Base-by-base conservation (phyloP, 1,140 invertebrate species). In the Oreohelix idahoensis region DNA sequence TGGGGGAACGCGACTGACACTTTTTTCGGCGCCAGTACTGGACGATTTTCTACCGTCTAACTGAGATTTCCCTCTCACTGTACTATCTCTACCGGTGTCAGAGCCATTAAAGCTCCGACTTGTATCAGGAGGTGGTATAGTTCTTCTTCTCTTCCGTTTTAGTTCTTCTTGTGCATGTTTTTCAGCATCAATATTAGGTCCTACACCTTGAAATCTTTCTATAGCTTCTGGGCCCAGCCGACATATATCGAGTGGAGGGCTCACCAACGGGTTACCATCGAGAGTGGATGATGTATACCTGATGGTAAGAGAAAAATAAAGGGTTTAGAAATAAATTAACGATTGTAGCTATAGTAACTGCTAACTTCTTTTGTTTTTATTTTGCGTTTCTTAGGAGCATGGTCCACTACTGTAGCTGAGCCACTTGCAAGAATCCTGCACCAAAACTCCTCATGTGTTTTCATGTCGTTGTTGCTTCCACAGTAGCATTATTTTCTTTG, bases 171-270 rank as follows among this genome's bases (percentile, higher is more conserved):
- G 45, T 51, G 75, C 75, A 32, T 53, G 26, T 53, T 77, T 77
- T 51, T 77, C 23, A 2, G 39, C 75, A 36, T 77, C 75, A 35
- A 77, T 77, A 26, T 77, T 77, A 23, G 75, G 75, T 23, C 75
- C 75, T 10, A 77, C 75, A 5, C 75, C 75, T 36, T 77, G 75
- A 26, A 77, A 77, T 29, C 75, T 49, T 51, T 88, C 87, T 69
- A 91, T 89, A 23, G 87, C 88, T 69, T 81, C 73, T 26, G 90
- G 83, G 23, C 92, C 92, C 81, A 89, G 80, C 69, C 88, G 87
- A 75, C 92, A 92, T 15, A 93, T 89, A 51, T 93, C 90, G 20
- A 92, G 69, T 0, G 92, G 92, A 29, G 92, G 92, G 58, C 88
- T 86, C 8, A 85, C 71, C 5, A 93, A 83, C 8, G 92, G 92